Evolutionary conservation across 1,140 invertebrate species (phyloP).

Genomic region (Drosophila dunni): DNA sequence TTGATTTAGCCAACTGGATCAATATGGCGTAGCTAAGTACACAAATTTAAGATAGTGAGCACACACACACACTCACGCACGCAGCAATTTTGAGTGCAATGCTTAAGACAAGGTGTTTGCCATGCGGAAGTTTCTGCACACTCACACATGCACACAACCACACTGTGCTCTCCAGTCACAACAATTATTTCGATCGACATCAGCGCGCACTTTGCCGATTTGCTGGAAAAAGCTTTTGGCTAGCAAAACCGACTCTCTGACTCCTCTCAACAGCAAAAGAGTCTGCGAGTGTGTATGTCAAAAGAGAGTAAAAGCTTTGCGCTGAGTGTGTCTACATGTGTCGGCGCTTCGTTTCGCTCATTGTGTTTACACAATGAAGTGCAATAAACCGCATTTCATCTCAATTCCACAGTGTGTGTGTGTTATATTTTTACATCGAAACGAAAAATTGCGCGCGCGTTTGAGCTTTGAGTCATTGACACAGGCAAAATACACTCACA

Average conservation of each 20-base stretch:
- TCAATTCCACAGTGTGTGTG: conserved; percentile 24
- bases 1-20: conserved; percentile 14
- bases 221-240: conserved; percentile 1
- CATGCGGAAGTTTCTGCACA: conserved; percentile 28
- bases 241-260: not conserved
- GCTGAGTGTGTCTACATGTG: conserved; percentile 14
- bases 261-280: not conserved
- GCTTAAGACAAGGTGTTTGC: not conserved
- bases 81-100: conserved; percentile 3
- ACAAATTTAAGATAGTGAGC: not conserved
- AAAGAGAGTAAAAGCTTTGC: conserved; percentile 27
- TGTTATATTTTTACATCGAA: conserved; percentile 46
- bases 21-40: not conserved
- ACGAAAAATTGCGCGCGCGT: conserved; percentile 49
- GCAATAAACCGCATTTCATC: conserved; percentile 56
- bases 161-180: conserved; percentile 6
- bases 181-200: conserved; percentile 26
- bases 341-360: conserved; percentile 27
- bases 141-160: not conserved
- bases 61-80: not conserved
- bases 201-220: not conserved
- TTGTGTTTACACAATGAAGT: conserved; percentile 50
- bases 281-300: not conserved
- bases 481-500: conserved; percentile 19
- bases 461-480: conserved; percentile 56